Conservation (phyloP, 1,140 invertebrate genomes). For the Paralvinella palmiformis region DNA sequence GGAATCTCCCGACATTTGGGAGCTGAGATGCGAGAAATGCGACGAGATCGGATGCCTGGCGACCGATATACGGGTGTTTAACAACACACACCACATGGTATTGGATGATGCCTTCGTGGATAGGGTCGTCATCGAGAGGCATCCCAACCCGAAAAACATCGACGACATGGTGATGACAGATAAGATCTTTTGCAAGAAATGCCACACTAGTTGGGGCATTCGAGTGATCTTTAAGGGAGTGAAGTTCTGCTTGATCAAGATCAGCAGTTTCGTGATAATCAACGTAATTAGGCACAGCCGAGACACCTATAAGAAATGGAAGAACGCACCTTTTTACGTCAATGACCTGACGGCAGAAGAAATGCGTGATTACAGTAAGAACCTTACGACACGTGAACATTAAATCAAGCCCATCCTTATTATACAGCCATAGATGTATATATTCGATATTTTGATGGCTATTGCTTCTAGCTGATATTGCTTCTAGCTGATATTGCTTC, state of each 20-base stretch:
- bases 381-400: too few species aligned
- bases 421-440: too few species aligned
- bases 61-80: conserved; percentile 26
- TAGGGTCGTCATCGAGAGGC: conserved; percentile 10
- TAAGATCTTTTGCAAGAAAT: conserved; percentile 30
- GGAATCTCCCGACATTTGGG: conserved; percentile 1
- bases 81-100: conserved; percentile 27
- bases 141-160: conserved; percentile 13
- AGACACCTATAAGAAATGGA: conserved; percentile 20
- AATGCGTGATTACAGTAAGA: too few species aligned
- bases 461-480: too few species aligned
- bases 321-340: conserved; percentile 16
- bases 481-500: too few species aligned
- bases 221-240: conserved; percentile 19
- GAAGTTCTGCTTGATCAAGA: conserved; percentile 29
- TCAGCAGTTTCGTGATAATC: conserved; percentile 25
- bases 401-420: too few species aligned
- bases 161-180: conserved; percentile 20
- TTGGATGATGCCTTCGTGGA: conserved; percentile 22
- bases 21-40: conserved; percentile 30
- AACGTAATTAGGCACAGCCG: too few species aligned
- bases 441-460: too few species aligned
- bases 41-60: conserved; percentile 28
- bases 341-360: conserved; percentile 10
- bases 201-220: conserved; percentile 31